Conservation (phyloP, 2,888 invertebrate species). For the Drosophila quinaria region DNA sequence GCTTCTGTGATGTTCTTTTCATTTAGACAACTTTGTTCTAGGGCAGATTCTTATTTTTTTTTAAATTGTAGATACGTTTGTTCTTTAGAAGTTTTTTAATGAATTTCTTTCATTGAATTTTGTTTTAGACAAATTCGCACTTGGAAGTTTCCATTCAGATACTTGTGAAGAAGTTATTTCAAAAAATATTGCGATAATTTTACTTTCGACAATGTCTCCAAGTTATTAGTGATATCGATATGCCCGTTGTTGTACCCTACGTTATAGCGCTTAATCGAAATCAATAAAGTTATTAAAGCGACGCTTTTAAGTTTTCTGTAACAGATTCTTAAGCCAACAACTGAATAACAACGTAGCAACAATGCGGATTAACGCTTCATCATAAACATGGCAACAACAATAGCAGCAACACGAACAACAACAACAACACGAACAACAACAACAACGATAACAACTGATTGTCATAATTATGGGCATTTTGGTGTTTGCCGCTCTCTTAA, state of each 20-base stretch:
- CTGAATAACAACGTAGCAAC: slow-evolving; percentile 62
- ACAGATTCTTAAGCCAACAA: slow-evolving; percentile 79
- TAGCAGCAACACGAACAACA: slow-evolving; percentile 22
- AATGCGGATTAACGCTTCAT: slow-evolving; percentile 80
- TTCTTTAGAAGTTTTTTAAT: background rate
- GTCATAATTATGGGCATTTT: slow-evolving; percentile 80
- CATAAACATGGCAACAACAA: slow-evolving; percentile 62
- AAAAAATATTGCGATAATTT: too few relatives aligned
- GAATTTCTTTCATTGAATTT: background rate
- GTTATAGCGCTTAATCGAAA: slow-evolving; percentile 80
- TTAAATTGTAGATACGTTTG: too few relatives aligned
- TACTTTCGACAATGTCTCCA: background rate
- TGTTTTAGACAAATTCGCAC: background rate
- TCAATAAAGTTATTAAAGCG: slow-evolving; percentile 80
- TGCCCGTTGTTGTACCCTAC: slow-evolving; percentile 48
- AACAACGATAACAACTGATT: slow-evolving; percentile 63
- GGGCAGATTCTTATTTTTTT: too few relatives aligned
- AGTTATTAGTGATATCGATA: slow-evolving; percentile 8
- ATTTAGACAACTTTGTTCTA: background rate
- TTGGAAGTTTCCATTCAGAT: background rate
- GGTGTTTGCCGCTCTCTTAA: slow-evolving; percentile 72
- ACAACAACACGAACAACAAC: slow-evolving; percentile 29
- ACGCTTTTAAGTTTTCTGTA: slow-evolving; percentile 80
- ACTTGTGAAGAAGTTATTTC: too few relatives aligned
- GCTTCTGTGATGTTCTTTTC: too few relatives aligned